Evolutionary conservation across 2,113 vertebrate species (phyloP), one percentile per base, ranked within the genome.

Genomic region (Daphoenositta chrysoptera): DNA sequence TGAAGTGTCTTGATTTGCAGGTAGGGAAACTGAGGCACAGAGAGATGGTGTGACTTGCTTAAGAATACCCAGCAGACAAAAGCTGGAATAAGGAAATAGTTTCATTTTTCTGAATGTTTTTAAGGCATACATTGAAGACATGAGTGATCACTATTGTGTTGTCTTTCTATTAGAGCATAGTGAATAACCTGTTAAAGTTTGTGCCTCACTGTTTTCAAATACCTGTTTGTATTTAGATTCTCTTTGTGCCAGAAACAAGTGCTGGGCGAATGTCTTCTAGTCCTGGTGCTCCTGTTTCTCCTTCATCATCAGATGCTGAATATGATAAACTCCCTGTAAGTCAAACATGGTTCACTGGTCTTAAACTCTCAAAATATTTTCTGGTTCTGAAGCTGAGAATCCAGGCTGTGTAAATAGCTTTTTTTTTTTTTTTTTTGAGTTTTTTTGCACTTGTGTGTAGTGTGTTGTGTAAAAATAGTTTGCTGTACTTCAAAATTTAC

Each of bases 171-270:
- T 8, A 40, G 31, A 47, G n/a, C 0, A 0, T 13, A 35, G 33
- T 27, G 9, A 78, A 23, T 47, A 54, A 70, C 13, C 33, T 57
- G 76, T 30, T 40, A 31, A 70, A 84, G 53, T 30, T 66, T 68
- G 22, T 68, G 8, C 77, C 30, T 79, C 53, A 22, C 30, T 75
- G 13, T 87, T 96, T 66, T 83, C n/a, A 87, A 23, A 7, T 60
- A 5, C 9, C 6, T 84, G 20, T 78, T 94, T 91, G 33, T 75
- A 57, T 86, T 71, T 97, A 99, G 99, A 98, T 98, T 91, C 98
- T 99, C 47, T 99, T 99, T 96, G 99, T 99, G 76, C 99, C 99
- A 68, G 98, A 99, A 94, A 82, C 97, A 50, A 95, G 91, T 4
- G 88, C 95, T 83, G 86, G 92, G 10, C 98, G 98, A 35, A 66